Percentiles rank a stretch among this genome's conserved stretches.
Conservation (phyloP, 2,888 invertebrate species). For the Phaonia tiefii region DNA sequence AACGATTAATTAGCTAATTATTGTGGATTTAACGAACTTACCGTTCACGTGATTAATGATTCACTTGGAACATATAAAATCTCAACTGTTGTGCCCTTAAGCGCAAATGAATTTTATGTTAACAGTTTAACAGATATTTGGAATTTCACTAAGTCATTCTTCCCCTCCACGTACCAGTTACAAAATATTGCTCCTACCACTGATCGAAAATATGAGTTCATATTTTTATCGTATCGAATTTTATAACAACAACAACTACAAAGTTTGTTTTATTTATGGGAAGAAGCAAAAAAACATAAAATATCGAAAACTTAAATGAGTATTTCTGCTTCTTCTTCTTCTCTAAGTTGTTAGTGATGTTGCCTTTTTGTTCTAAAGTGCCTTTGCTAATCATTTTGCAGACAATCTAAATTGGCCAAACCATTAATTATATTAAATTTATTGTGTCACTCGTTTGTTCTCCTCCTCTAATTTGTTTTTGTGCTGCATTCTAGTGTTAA, state of each 20-base stretch:
- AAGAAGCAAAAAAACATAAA: neutral
- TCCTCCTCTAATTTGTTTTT: slow-evolving; percentile 8
- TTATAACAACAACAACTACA: too few species aligned
- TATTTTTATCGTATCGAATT: neutral
- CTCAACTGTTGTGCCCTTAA: too few species aligned
- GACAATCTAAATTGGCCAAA: slow-evolving; percentile 61
- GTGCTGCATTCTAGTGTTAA: neutral
- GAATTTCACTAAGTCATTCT: too few species aligned
- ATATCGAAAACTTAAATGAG: neutral
- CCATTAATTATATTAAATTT: slow-evolving; percentile 63
- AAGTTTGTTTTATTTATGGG: neutral
- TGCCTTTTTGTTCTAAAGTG: neutral
- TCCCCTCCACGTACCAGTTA: neutral
- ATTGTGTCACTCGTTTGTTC: slow-evolving; percentile 58
- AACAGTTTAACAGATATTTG: too few species aligned
- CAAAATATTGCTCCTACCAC: neutral
- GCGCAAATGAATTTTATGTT: too few species aligned
- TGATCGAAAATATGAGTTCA: neutral
- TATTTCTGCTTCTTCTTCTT: slow-evolving; percentile 9
- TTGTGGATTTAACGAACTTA: slow-evolving; percentile 21
- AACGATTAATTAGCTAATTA: slow-evolving; percentile 28
- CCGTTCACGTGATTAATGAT: slow-evolving; percentile 26
- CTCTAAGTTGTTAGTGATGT: slow-evolving; percentile 7
- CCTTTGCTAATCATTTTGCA: slow-evolving; percentile 59
- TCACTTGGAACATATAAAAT: too few species aligned